These are phyloP conservation scores for Sceliomorpha sp. DNA, from an alignment of 2,888 invertebrate genomes.

Conservation along the genomic window DNA sequence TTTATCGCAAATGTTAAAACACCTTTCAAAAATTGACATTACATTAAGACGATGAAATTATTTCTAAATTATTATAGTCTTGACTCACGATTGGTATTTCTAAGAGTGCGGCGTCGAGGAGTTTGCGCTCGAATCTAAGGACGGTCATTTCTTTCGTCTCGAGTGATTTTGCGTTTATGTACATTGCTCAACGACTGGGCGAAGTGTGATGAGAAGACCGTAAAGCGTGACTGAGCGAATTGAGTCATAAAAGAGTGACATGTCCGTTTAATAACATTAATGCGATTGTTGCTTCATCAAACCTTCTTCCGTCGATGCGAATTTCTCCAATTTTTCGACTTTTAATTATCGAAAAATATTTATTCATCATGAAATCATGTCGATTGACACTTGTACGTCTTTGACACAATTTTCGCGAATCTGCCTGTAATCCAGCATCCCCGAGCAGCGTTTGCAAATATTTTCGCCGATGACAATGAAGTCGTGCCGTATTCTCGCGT, in stretches of 20 bases:
- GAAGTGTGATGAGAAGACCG: background rate
- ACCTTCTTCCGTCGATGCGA: background rate
- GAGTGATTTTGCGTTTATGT: constrained; percentile 6
- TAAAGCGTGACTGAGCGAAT: constrained; percentile 1
- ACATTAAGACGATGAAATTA: no score
- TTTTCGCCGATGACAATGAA: background rate
- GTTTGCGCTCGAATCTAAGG: constrained; percentile 11
- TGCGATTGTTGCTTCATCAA: background rate
- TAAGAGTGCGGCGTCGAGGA: constrained; percentile 16
- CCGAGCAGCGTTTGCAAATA: background rate
- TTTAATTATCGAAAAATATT: background rate
- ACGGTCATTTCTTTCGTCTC: constrained; percentile 8
- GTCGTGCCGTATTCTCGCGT: constrained; percentile 8
- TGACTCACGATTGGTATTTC: no score
- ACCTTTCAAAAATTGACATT: no score
- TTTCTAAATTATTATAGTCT: no score
- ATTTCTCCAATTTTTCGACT: background rate
- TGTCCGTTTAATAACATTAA: background rate
- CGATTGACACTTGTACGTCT: no score
- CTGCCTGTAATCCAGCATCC: no score
- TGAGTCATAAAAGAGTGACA: constrained; percentile 1
- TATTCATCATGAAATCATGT: no score
- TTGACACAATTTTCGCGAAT: no score
- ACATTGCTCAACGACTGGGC: background rate
- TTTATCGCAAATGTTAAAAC: no score